Percentiles rank a stretch among this genome's conserved stretches.
These are phyloP conservation scores for Rhinolophus sinicus DNA, from an alignment of 2,113 vertebrate genomes.

Conservation along the genomic window DNA sequence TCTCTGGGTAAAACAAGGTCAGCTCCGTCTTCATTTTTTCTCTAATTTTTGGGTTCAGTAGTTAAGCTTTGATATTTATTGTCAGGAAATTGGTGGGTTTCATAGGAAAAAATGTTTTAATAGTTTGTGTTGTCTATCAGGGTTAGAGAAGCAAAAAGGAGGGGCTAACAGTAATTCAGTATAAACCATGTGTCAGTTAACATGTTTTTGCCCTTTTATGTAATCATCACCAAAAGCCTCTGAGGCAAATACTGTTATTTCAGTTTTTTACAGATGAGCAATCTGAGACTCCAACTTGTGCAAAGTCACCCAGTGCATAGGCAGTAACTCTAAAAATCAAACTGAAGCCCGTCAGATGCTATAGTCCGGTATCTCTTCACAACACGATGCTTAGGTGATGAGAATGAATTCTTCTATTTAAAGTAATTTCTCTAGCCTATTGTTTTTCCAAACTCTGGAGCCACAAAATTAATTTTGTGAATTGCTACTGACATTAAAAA, in stretches of 20 bases:
- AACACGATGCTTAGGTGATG: background rate
- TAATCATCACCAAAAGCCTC: background rate
- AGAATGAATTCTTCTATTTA: conserved; percentile 23
- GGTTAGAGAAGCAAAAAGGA: background rate
- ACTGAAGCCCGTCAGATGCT: background rate
- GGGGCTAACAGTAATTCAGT: background rate
- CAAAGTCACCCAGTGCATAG: background rate
- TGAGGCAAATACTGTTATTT: background rate
- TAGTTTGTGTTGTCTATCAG: background rate
- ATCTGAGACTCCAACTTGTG: background rate
- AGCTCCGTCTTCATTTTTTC: conserved; percentile 61
- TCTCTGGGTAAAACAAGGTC: conserved; percentile 48
- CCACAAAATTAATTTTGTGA: conserved; percentile 18
- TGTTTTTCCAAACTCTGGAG: conserved; percentile 24
- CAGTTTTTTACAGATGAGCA: background rate
- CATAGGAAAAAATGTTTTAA: background rate
- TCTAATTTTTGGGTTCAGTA: conserved; percentile 5
- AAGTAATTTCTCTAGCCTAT: background rate
- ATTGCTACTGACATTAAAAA: conserved; percentile 20
- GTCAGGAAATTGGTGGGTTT: conserved; percentile 35
- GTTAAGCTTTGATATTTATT: conserved; percentile 45
- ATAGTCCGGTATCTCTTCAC: background rate
- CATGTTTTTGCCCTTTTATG: background rate
- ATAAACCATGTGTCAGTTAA: background rate
- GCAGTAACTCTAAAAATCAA: conserved; percentile 26